These are phyloP conservation scores for Camponotus fellah DNA, from an alignment of 2,888 invertebrate species.

Conservation along the genomic window DNA sequence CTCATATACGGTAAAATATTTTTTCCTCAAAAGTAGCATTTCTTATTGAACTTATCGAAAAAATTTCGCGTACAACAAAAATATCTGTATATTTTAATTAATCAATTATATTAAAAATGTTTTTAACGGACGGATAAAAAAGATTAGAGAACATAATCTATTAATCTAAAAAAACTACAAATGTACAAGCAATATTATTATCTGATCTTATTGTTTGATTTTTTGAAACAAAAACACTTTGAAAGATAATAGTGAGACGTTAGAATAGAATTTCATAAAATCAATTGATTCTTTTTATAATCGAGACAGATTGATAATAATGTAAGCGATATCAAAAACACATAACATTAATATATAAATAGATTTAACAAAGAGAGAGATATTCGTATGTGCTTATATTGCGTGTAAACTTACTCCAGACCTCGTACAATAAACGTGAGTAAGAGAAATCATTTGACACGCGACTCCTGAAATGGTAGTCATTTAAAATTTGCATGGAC, in stretches of 20 bases:
- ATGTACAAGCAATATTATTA: not conserved
- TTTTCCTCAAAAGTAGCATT: not conserved
- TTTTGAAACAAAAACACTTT: not conserved
- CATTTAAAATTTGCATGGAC: slow-evolving; percentile 56
- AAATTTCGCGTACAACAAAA: not conserved
- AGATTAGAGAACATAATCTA: not conserved
- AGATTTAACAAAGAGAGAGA: too few species aligned
- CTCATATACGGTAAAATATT: not conserved
- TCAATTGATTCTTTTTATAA: not conserved
- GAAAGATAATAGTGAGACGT: not conserved
- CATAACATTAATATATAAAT: too few species aligned
- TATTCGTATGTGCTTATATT: not conserved
- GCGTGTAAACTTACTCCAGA: not conserved
- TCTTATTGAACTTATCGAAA: not conserved
- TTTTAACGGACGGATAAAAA: not conserved
- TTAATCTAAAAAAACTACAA: not conserved
- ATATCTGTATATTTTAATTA: not conserved
- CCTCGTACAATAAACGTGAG: not conserved
- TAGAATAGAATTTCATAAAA: not conserved
- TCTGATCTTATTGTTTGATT: not conserved
- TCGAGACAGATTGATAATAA: not conserved
- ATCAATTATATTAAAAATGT: not conserved
- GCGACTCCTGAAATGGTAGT: slow-evolving; percentile 26
- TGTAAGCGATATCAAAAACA: not conserved
- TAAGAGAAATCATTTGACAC: not conserved